A percentile compares a stretch with the other conserved stretches of the same genome.
Conservation (phyloP, 1,140 invertebrate genomes). For the Micrasema minimum region DNA sequence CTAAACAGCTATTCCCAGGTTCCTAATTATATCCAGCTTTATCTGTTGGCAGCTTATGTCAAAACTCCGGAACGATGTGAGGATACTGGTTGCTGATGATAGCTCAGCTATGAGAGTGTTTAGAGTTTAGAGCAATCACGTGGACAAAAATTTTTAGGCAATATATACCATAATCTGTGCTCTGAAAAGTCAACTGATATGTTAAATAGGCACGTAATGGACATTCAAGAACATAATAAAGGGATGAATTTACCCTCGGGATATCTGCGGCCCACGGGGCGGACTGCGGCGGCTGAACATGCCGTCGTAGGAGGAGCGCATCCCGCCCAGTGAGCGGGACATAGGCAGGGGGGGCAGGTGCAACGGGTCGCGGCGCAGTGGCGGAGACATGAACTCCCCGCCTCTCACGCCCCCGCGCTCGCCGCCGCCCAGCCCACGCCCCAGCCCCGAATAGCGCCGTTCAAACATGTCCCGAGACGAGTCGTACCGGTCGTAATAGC, state of each 20-base stretch:
- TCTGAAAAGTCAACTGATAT: too few relatives aligned
- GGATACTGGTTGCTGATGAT: too few relatives aligned
- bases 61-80: too few relatives aligned
- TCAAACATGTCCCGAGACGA: slow-evolving; percentile 82
- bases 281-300: slow-evolving; percentile 85
- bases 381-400: slow-evolving; percentile 74
- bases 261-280: slow-evolving; percentile 68
- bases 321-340: slow-evolving; percentile 68
- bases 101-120: too few relatives aligned
- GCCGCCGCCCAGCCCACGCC: slow-evolving; percentile 69
- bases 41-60: too few relatives aligned
- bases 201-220: too few relatives aligned
- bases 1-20: too few relatives aligned
- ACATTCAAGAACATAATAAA: too few relatives aligned
- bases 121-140: too few relatives aligned
- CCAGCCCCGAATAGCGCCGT: slow-evolving; percentile 77
- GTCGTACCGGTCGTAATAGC: slow-evolving; percentile 81
- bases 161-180: too few relatives aligned
- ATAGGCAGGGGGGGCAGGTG: slow-evolving; percentile 72
- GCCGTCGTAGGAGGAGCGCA: slow-evolving; percentile 75
- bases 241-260: slow-evolving; percentile 66
- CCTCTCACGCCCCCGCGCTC: slow-evolving; percentile 72
- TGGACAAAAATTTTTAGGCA: too few relatives aligned
- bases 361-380: slow-evolving; percentile 72
- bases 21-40: too few relatives aligned